Evolutionary conservation across 2,113 vertebrate species (phyloP), one percentile per base, ranked within the genome.

Genomic region (Alectura lathami): DNA sequence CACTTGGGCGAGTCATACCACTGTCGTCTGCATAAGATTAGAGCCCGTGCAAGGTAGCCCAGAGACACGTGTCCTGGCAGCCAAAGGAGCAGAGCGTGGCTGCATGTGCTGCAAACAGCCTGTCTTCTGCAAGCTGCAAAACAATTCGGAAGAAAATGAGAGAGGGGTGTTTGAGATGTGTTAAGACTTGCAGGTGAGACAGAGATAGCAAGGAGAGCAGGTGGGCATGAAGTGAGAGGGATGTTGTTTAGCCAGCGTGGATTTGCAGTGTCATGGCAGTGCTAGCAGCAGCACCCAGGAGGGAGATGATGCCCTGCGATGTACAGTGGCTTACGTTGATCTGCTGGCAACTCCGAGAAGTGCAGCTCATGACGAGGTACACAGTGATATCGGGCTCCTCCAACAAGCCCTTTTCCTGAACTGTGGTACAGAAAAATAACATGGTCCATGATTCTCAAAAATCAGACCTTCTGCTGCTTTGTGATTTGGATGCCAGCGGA

Each of bases 381-480:
- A 12, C 38, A 17, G 8, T 68, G 78, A 88, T 96, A 91, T 94
- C 76, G 60, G 89, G 51, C 69, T 88, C 83, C 80, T 90, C 85
- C 77, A 90, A 16, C 43, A 66, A 91, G 86, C 51, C n/a, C 38
- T 80, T 88, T 68, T 70, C 40, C 74, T 80, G n/a, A 80, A 50
- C 53, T 63, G 45, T 38, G 6, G 17, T 47, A 38, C 26, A 56
- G 83, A 80, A 91, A 76, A 97, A 87, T 83, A 83, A 62, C 36
- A 63, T 4, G 69, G 83, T 89, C 76, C 86, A 1, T 89, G 90
- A 80, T 47, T 93, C 94, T 64, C 45, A 80, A 77, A 93, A 91
- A 92, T 86, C 34, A 76, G 86, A 91, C 79, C 88, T 91, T 30
- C 82, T 96, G 83, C 88, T 95, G 60, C 60, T 56, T 89, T 77